Evolutionary conservation across 2,113 vertebrate genomes (phyloP).

Genomic region (Lampris megalopsis): DNA sequence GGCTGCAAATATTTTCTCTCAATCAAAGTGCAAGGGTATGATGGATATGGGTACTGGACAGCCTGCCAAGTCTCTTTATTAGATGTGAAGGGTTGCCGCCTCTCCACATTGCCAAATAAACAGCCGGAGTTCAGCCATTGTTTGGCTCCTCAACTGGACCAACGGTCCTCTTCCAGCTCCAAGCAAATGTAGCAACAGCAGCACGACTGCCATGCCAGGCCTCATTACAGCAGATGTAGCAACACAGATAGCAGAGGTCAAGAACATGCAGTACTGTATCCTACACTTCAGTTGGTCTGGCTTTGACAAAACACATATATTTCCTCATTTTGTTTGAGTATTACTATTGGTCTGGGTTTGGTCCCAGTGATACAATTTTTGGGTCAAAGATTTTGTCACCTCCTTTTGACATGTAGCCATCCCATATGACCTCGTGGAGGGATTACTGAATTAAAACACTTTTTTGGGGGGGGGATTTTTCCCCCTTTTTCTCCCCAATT

Average conservation of each 20-base stretch:
- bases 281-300: no score
- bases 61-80: not conserved
- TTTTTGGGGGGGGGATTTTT: no score
- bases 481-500: no score
- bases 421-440: not conserved
- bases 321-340: no score
- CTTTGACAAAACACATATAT: no score
- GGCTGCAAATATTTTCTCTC: not conserved
- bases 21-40: conserved; percentile 8
- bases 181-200: not conserved
- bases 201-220: not conserved
- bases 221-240: not conserved
- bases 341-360: no score
- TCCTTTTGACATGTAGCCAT: not conserved
- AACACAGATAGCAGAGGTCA: not conserved
- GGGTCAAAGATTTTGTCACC: not conserved
- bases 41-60: not conserved
- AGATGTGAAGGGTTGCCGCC: not conserved
- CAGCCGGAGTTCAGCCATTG: not conserved
- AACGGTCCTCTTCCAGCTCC: not conserved
- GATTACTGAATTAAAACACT: not conserved
- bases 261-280: no score
- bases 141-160: conserved; percentile 1
- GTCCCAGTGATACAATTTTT: not conserved
- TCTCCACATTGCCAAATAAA: not conserved